Evolutionary conservation across 2,113 vertebrate species (phyloP), one percentile per base, ranked within the genome.

Genomic region (Poeciliopsis occidentalis): DNA sequence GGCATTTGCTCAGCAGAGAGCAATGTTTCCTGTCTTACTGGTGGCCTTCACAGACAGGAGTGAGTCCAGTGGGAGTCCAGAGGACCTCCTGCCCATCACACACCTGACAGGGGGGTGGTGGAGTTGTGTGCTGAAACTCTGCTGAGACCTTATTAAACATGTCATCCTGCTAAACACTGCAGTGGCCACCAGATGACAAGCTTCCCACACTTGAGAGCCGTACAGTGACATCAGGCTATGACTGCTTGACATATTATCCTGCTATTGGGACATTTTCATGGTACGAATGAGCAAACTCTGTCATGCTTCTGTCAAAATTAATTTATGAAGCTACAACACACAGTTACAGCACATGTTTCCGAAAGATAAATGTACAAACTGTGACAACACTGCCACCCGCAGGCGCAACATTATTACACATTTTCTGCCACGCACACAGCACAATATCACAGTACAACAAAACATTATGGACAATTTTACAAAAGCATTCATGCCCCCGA

Each of bases 81-180:
- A 87, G 89, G 94, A 95, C 77, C 86, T 87, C 90, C 82, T 75
- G 70, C 74, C 81, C 71, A 82, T 82, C 5, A 13, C 86, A 93
- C 89, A 85, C 89, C 93, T 91, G 86, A 81, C 94, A 94, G 81
- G 91, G 76, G 91, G 77, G 67, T 2, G 78, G 91, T n/a, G 94
- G 80, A 27, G 27, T 66, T 2, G 78, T 92, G 94, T 89, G 89
- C 94, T 85, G 84, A 88, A 90, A 87, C 84, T 94, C 94, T 93
- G 91, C 88, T 89, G 92, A 95, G 95, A 89, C 92, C 95, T 94
- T 94, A 95, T 96, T 96, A 96, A 94, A 96, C 83, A 80, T 85
- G 91, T 76, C 44, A 84, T 76, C 89, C 91, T 91, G 88, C 88
- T 90, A 91, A 94, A 88, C 88, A 84, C 87, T 80, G 86, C 86